Percentiles rank a stretch among this genome's conserved stretches.
Conservation (phyloP, 2,888 invertebrate genomes). For the Oscheius sp. region DNA sequence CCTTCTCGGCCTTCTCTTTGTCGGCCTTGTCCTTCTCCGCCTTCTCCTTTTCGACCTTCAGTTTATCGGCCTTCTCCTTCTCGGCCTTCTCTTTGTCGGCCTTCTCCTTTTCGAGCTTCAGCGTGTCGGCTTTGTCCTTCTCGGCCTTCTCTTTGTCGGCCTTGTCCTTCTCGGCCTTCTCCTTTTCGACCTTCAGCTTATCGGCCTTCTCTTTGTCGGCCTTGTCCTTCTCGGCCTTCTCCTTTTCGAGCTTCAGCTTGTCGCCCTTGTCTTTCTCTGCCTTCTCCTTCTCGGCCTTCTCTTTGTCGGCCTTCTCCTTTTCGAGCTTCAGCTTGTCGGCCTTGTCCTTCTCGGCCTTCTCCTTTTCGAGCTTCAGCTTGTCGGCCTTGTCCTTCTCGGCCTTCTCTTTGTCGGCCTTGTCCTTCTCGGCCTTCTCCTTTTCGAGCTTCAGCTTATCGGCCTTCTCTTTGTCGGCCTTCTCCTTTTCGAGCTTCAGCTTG, state of each 20-base stretch:
- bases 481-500: constrained; percentile 18
- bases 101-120: constrained; percentile 16
- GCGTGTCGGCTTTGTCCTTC: constrained; percentile 16
- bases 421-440: constrained; percentile 19
- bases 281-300: constrained; percentile 17
- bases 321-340: constrained; percentile 8
- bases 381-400: constrained; percentile 24
- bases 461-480: constrained; percentile 22
- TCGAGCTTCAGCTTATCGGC: constrained; percentile 3
- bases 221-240: constrained; percentile 26
- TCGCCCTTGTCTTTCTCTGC: constrained; percentile 14
- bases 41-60: constrained; percentile 2
- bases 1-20: constrained; percentile 8
- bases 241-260: constrained; percentile 2
- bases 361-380: neutral
- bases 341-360: constrained; percentile 26
- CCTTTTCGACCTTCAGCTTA: neutral
- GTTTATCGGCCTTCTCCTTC: neutral
- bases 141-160: constrained; percentile 11
- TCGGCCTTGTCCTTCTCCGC: constrained; percentile 25
- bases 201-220: constrained; percentile 14
- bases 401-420: constrained; percentile 25
- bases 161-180: constrained; percentile 22
- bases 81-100: constrained; percentile 23
- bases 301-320: constrained; percentile 20